Evolutionary conservation across 2,113 vertebrate species (phyloP), one percentile per base, ranked within the genome.

Genomic region (Lamprotornis superbus): DNA sequence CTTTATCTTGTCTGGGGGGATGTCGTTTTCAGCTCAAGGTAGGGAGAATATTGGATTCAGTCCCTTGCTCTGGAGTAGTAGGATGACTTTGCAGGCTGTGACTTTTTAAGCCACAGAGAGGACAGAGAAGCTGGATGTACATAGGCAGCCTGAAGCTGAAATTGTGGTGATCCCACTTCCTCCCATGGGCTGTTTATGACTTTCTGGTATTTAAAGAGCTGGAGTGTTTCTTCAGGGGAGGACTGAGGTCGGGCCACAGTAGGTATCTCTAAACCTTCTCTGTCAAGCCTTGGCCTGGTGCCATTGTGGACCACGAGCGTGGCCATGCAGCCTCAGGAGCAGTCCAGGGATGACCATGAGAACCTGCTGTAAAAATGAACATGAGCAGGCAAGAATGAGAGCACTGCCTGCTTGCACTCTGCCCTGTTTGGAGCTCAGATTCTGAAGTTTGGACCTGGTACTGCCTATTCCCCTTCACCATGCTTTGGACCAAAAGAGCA

Each of bases 291-390:
- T 24, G 55, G 17, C 61, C 70, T 39, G 15, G 11, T 14, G 28
- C 40, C 16, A 0, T 6, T 46, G 52, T 50, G 65, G 33, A 40
- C 5, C 13, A 1, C 1, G 3, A 74, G 30, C 0, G 0, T 22
- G n/a, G 37, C 70, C 0, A 0, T n/a, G 49, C 1, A 1, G 20
- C 44, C 55, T 81, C 69, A 8, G 31, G 46, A 64, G 33, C 44
- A 42, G 28, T 10, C 28, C 30, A 50, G 61, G 35, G 37, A 4
- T 4, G 9, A n/a, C 53, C 33, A 2, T 7, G 63, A 61, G 47
- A 87, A 33, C 30, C 70, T 56, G 17, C 2, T 53, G 27, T 31
- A 10, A 17, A 52, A 50, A 25, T 31, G 19, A 35, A 16, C 7
- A 4, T 25, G 60, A 65, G 52, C 71, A 71, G 80, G 17, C 28